phyloP scores from a whole-genome alignment of 2,888 invertebrate genomes.

The Andrena bicolor region DNA sequence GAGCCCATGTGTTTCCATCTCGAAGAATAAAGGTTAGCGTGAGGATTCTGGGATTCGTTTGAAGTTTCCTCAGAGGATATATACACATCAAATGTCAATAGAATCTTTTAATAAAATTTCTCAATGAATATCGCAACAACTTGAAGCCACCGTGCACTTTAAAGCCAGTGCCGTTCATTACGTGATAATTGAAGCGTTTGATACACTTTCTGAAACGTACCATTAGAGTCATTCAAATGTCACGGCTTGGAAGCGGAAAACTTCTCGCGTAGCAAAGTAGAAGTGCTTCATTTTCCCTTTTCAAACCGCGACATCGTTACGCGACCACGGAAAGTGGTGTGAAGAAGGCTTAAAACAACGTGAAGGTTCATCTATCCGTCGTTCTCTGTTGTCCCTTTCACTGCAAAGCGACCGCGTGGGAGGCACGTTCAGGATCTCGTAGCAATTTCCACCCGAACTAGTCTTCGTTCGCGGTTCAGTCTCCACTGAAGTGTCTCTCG shows the following conservation, averaged over 20 bases:
- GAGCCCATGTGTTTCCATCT: constrained; percentile 50
- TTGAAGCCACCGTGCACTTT: too few species aligned
- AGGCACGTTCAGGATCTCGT: constrained; percentile 75
- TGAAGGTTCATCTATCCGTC: constrained; percentile 73
- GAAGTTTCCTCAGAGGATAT: constrained; percentile 48
- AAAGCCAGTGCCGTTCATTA: too few species aligned
- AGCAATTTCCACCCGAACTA: constrained; percentile 76
- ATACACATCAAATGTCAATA: not conserved
- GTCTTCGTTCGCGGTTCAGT: constrained; percentile 73
- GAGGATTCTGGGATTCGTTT: constrained; percentile 55
- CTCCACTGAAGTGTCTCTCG: constrained; percentile 59
- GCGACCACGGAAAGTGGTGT: constrained; percentile 46
- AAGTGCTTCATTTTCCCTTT: not conserved
- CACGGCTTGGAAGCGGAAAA: not conserved
- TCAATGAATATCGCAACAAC: not conserved
- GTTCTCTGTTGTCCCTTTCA: constrained; percentile 79
- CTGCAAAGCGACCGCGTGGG: constrained; percentile 77
- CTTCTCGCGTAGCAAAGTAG: too few species aligned
- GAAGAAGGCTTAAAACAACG: constrained; percentile 64
- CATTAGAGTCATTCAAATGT: not conserved
- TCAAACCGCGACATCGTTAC: constrained; percentile 47
- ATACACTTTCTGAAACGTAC: not conserved
- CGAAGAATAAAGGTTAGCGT: constrained; percentile 72
- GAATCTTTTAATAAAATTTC: not conserved
- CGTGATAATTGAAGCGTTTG: not conserved